Conservation (phyloP, 1,140 invertebrate species). For the Pseudomyrmex pallidus region DNA sequence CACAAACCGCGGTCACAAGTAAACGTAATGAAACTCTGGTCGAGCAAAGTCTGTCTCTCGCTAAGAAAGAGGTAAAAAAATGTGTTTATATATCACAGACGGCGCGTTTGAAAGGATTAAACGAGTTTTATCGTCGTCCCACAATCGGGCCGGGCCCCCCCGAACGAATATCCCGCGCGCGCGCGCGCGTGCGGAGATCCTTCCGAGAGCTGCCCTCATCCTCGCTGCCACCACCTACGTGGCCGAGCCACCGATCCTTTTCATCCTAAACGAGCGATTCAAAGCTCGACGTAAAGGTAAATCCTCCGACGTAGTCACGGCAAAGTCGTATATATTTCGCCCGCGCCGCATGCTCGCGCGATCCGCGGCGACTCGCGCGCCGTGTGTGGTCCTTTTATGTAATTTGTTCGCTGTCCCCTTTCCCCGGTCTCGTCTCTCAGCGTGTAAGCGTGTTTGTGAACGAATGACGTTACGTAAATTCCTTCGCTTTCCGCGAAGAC, state of each 20-base stretch:
- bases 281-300: conserved; percentile 78
- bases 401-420: conserved; percentile 74
- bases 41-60: neutral
- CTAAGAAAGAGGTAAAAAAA: neutral
- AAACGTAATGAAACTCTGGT: neutral
- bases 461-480: conserved; percentile 60
- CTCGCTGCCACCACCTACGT: conserved; percentile 79
- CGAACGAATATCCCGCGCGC: conserved; percentile 72
- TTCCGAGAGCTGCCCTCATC: conserved; percentile 73
- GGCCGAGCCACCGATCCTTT: conserved; percentile 80
- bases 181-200: conserved; percentile 73
- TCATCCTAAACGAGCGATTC: conserved; percentile 83
- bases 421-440: conserved; percentile 25
- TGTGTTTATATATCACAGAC: neutral
- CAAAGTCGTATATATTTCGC: conserved; percentile 80
- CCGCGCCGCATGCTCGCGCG: conserved; percentile 70
- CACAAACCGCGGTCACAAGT: neutral
- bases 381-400: conserved; percentile 82
- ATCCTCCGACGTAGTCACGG: conserved; percentile 79
- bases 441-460: conserved; percentile 17
- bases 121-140: conserved; percentile 22
- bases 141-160: conserved; percentile 22
- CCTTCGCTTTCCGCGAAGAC: conserved; percentile 3
- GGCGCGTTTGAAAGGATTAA: conserved; percentile 20
- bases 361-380: conserved; percentile 69